Evolutionary conservation across 2,797 vertebrate species (phyloP).

Genomic region (Anabacerthia variegaticeps): DNA sequence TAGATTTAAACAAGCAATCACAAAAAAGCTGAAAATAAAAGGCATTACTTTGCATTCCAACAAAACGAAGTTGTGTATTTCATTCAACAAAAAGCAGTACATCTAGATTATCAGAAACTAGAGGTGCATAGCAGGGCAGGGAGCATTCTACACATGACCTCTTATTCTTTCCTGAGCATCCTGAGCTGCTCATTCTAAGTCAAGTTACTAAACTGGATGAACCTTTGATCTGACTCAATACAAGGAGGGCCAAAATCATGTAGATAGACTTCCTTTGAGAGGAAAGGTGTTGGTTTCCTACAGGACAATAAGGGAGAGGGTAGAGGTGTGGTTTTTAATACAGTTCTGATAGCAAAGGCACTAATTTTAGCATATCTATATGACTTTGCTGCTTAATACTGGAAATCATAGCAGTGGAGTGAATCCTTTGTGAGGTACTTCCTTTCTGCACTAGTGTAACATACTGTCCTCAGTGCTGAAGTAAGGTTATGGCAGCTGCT

Average conservation of each 20-base stretch:
- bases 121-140: not conserved
- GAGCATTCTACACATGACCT: rapidly evolving
- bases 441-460: not conserved
- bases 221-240: not conserved
- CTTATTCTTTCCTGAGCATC: not conserved
- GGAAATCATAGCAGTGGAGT: not conserved
- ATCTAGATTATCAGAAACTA: not conserved
- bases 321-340: not conserved
- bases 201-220: not conserved
- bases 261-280: not conserved
- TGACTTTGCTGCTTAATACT: not conserved
- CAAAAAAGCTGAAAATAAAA: not conserved
- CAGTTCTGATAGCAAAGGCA: not conserved
- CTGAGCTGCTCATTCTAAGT: not conserved
- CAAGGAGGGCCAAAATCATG: not conserved
- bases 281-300: slow-evolving; percentile 54
- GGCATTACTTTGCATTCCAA: not conserved
- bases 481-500: not conserved
- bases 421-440: not conserved
- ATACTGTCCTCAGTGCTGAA: not conserved
- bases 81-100: not conserved
- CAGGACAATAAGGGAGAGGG: not conserved
- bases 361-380: not conserved
- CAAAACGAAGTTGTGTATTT: not conserved
- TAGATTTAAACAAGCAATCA: not conserved